Evolutionary conservation across 2,113 vertebrate genomes (phyloP).

Genomic region (Aldabrachelys gigantea): DNA sequence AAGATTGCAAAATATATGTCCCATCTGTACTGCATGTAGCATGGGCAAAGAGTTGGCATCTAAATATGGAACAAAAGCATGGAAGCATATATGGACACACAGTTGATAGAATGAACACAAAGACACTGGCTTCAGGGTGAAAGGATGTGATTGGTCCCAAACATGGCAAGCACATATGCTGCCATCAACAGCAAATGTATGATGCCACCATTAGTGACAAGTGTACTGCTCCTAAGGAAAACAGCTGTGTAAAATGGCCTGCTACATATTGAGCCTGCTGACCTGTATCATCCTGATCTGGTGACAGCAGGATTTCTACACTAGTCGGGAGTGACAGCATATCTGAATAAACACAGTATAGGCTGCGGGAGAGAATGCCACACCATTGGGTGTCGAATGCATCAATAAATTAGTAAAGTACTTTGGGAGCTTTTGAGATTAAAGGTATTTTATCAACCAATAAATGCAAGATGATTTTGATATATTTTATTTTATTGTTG

Average conservation of each 20-base stretch:
- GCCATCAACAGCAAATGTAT: conserved; percentile 39
- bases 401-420: not conserved
- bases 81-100: not conserved
- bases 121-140: conserved; percentile 52
- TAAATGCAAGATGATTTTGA: not conserved
- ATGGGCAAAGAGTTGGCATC: not conserved
- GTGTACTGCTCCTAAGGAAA: conserved; percentile 63
- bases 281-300: conserved; percentile 15
- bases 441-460: not conserved
- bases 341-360: fast-evolving
- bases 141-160: conserved; percentile 46
- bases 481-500: conserved; percentile 21
- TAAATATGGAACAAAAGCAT: not conserved
- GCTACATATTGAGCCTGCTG: conserved; percentile 25
- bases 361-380: not conserved
- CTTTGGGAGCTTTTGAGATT: not conserved
- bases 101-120: conserved; percentile 38
- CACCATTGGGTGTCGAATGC: not conserved
- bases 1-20: not conserved
- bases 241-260: conserved; percentile 65
- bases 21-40: not conserved
- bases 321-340: conserved; percentile 21
- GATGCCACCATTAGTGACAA: conserved; percentile 65
- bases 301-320: conserved; percentile 25
- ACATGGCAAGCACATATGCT: conserved; percentile 53